These are phyloP conservation scores for Anarhynchus alexandrinus DNA, from an alignment of 2,113 vertebrate genomes.

Conservation along the genomic window DNA sequence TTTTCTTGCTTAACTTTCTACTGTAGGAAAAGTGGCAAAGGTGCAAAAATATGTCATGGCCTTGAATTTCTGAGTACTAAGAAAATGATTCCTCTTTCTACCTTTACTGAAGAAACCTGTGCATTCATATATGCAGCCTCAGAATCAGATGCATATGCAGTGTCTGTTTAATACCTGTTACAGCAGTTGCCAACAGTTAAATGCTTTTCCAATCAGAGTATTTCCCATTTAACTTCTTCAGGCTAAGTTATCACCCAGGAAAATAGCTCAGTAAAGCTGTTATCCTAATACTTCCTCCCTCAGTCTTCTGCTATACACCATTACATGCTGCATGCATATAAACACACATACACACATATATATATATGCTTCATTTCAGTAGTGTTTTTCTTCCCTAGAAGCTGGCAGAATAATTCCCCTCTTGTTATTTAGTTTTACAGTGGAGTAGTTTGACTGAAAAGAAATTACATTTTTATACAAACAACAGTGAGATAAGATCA, in stretches of 20 bases:
- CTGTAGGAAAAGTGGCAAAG: not conserved
- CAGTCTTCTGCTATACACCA: not conserved
- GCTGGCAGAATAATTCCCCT: not conserved
- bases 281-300: not conserved
- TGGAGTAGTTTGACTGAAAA: not conserved
- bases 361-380: not conserved
- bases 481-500: not conserved
- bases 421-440: not conserved
- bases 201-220: not conserved
- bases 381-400: not conserved
- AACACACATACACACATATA: rapidly evolving
- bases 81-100: not conserved
- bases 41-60: not conserved
- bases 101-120: not conserved
- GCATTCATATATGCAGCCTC: not conserved
- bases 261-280: not conserved
- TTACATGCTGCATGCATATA: not conserved
- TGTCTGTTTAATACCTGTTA: not conserved
- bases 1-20: not conserved
- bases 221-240: not conserved
- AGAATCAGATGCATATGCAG: not conserved
- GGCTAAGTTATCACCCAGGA: not conserved
- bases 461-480: not conserved
- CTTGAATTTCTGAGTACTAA: not conserved
- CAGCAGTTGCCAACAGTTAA: not conserved